Base-by-base conservation (phyloP, 2,113 vertebrate genomes). In the Cyanoramphus novaezelandiae region DNA sequence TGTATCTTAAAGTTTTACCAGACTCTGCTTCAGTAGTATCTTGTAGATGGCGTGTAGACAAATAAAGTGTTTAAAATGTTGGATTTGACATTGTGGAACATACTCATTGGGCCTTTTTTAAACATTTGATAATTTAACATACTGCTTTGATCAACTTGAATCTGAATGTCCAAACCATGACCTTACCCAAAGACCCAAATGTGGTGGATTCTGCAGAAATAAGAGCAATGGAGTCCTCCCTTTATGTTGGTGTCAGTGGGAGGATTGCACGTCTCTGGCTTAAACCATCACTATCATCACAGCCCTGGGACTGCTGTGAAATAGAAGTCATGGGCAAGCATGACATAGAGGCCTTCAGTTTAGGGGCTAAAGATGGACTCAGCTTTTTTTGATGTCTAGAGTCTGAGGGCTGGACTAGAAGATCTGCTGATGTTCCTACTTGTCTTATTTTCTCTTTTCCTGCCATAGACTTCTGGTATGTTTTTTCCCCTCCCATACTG, bases 21-120 rank as follows among this genome's bases (percentile, higher is more conserved):
- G 19, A 46, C 52, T 37, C 29, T 87, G 31, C 13, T 87, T 84
- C 4, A 7, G 17, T 15, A 70, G 3, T 52, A 52, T 27, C n/a
- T 72, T 74, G 20, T 57, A 47, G 44, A 23, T 0, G 1, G 2
- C 50, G 9, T 65, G 11, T 33, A 8, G 46, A 17, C 14, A 77
- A 46, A 23, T 17, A 46, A n/a, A n/a, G 13, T 62, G 39, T 35
- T 62, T 85, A 28, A 72, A 77, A 37, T 60, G 60, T 14, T 49
- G 43, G 2, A 15, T 78, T 69, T 62, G 59, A 33, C 17, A 47
- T 47, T 77, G 27, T 10, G 7, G n/a, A 49, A 13, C 17, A n/a
- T 44, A 24, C 4, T 49, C 44, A 64, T 14, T 41, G 23, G 13
- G 14, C 25, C 23, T 59, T 76, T 68, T 46, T 50, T 23, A 1